Evolutionary conservation across 2,888 invertebrate species (phyloP).

Genomic region (Melanargia galathea): DNA sequence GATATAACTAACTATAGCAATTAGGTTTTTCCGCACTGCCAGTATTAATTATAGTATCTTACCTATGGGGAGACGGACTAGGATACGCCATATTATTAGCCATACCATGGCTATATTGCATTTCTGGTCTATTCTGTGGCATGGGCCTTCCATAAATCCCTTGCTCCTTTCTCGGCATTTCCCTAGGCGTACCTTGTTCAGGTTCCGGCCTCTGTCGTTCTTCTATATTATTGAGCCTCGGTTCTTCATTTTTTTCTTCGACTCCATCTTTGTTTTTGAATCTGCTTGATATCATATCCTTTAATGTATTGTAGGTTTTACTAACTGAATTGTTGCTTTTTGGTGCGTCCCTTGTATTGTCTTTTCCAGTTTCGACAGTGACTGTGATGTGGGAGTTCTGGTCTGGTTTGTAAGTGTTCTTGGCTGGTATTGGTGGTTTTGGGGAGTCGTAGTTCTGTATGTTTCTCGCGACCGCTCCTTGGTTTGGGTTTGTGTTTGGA

Average conservation of each 20-base stretch:
- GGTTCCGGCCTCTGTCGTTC: slow-evolving; percentile 76
- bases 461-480: slow-evolving; percentile 63
- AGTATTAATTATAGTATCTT: slow-evolving; percentile 36
- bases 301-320: slow-evolving; percentile 91
- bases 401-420: slow-evolving; percentile 70
- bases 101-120: slow-evolving; percentile 70
- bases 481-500: slow-evolving; percentile 46
- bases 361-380: slow-evolving; percentile 83
- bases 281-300: slow-evolving; percentile 91
- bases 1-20: neutral
- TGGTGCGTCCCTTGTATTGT: slow-evolving; percentile 79
- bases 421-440: slow-evolving; percentile 77
- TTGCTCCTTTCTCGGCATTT: slow-evolving; percentile 79
- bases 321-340: slow-evolving; percentile 86
- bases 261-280: slow-evolving; percentile 85
- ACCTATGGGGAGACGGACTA: slow-evolving; percentile 77
- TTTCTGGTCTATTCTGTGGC: slow-evolving; percentile 75
- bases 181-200: slow-evolving; percentile 73
- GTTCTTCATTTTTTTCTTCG: slow-evolving; percentile 80
- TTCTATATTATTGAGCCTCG: slow-evolving; percentile 84
- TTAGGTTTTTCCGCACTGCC: neutral
- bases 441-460: slow-evolving; percentile 73
- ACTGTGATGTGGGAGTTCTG: slow-evolving; percentile 78
- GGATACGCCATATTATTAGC: slow-evolving; percentile 72
- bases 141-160: slow-evolving; percentile 84